Percentiles rank a stretch among this genome's conserved stretches.
phyloP scores from a whole-genome alignment of 2,113 vertebrate genomes.

The rat (Rattus norvegicus) region GRCr8 NC_086021.1:78301501-78302000 shows the following conservation, averaged over 20 bases:
- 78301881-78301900: no score
- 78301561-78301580: not conserved
- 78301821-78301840: no score
- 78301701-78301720: not conserved
- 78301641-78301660: not conserved
- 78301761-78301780: not conserved
- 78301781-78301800: not conserved
- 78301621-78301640: not conserved
- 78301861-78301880: no score
- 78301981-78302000: no score
- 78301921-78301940: not conserved
- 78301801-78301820: no score
- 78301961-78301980: not conserved
- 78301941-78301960: not conserved
- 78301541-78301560: not conserved
- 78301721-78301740: not conserved
- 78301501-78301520: not conserved
- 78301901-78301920: not conserved
- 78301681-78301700: not conserved
- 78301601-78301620: not conserved
- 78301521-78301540: not conserved
- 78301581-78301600: not conserved
- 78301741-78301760: not conserved
- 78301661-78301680: not conserved
- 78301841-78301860: no score